Evolutionary conservation across 1,140 invertebrate species (phyloP), one percentile per base, ranked within the genome.

Genomic region (Rhysida immarginata): DNA sequence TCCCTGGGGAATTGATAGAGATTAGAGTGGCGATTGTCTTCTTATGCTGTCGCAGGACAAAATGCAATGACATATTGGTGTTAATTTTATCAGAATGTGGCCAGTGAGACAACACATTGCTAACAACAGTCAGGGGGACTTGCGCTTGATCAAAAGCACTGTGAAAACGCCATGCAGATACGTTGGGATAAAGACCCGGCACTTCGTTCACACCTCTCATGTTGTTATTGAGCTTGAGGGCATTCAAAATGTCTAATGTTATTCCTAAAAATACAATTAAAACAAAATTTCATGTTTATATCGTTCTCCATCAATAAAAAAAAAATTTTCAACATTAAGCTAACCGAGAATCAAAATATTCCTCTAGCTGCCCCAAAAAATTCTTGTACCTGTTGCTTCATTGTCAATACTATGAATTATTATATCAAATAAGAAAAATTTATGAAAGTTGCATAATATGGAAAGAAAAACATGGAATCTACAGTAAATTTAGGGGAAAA

Each of bases 111-210:
- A 69, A 59, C 18, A 65, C 64, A 8, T 66, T 70, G 60, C 66
- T 68, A 23, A 55, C 61, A 26, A 60, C 61, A 16, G 65, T 64
- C 57, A 65, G 69, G 2, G 60, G 55, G 49, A 73, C 55, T 1
- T 69, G 67, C 1, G 71, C 68, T 55, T 72, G 67, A 35, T 67
- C 69, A 53, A 69, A 73, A 1, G 66, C 64, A 11, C 68, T 58
- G n/a, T 71, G 66, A 44, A 73, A 68, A 59, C 71, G 71, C 65
- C 69, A 73, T 2, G 71, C 70, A 5, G 69, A 68, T 58, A 63
- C 67, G 48, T 67, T 63, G 1, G 54, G 59, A 41, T 69, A 68
- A 8, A n/a, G 69, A 67, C 2, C 71, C 69, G 56, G 65, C 62
- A 70, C 67, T 29, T 66, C 43, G 11, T 67, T 71, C 27, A 73